Percentiles rank a stretch among this genome's conserved stretches.
Evolutionary conservation across 1,140 invertebrate species (phyloP).

Genomic region (Drosophila lacteicornis): DNA sequence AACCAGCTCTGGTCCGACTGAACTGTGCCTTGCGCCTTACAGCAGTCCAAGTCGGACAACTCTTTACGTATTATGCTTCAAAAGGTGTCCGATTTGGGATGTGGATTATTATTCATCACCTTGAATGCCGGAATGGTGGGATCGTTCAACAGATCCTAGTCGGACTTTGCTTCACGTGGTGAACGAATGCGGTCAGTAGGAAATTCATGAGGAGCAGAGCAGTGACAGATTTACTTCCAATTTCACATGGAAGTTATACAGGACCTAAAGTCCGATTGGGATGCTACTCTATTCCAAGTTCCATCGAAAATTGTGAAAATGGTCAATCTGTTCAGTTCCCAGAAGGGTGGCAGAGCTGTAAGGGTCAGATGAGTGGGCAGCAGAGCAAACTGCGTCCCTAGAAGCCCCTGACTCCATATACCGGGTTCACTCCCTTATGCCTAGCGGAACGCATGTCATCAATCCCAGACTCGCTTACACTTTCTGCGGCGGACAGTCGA

Average conservation of each 20-base stretch:
- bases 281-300: too few species aligned
- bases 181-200: too few species aligned
- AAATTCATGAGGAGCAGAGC: too few species aligned
- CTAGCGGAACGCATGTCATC: slow-evolving; percentile 19
- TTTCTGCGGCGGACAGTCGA: slow-evolving; percentile 26
- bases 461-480: slow-evolving; percentile 45
- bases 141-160: too few species aligned
- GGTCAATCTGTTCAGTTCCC: not conserved
- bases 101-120: too few species aligned
- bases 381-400: not conserved
- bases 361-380: not conserved
- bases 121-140: too few species aligned
- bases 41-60: slow-evolving; percentile 12
- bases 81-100: not conserved
- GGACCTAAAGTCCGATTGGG: too few species aligned
- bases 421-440: not conserved
- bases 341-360: not conserved
- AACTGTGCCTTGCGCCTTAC: not conserved
- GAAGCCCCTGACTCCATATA: not conserved
- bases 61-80: not conserved
- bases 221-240: too few species aligned
- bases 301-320: not conserved
- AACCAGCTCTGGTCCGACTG: not conserved
- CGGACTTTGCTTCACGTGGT: too few species aligned
- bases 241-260: too few species aligned